Evolutionary conservation across 2,888 invertebrate genomes (phyloP), one percentile per base, ranked within the genome.

Genomic region (Athrips mouffetella): DNA sequence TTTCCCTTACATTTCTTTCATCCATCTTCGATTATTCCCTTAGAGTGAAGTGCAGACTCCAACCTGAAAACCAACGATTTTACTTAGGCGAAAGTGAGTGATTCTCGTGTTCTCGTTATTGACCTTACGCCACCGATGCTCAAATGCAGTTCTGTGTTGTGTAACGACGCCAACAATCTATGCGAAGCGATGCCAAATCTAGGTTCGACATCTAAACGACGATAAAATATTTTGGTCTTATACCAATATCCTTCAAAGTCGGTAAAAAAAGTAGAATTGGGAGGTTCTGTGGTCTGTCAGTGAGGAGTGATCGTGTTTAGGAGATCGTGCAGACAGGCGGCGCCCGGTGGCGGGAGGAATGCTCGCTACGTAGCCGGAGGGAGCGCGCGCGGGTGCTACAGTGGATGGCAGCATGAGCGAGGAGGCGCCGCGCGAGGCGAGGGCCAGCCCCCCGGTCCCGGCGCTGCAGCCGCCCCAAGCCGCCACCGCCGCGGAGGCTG

Each of bases 161-260:
- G 84, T 85, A 86, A 88, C 79, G 74, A 81, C 79, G 83, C 84
- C 81, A 86, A 80, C 77, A 72, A 66, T 72, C 59, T 60, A 59
- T 62, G 58, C 67, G 63, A 60, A 71, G 55, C 63, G 70, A 73
- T 86, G 86, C 86, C 86, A 87, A 86, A 70, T 76, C 71, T 71
- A 57, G 53, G 58, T 63, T 67, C 64, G 58, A 62, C 63, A 59
- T 62, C 68, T 31, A 25, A 48, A 65, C 65, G 59, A 60, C 55
- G 53, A 63, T 63, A 65, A 59, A 69, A 58, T 50, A 50, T 47
- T 45, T 37, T 35, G 47, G 33, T 45, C 5, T 23, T 10, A 8
- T 6, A 15, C 29, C 2, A n/a, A 27, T 15, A 41, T 3, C 41
- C n/a, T n/a, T n/a, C n/a, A n/a, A n/a, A n/a, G n/a, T n/a, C n/a